A percentile compares a stretch with the other conserved stretches of the same genome.
Evolutionary conservation across 2,113 vertebrate species (phyloP).

Genomic region (Beaufortia kweichowensis): DNA sequence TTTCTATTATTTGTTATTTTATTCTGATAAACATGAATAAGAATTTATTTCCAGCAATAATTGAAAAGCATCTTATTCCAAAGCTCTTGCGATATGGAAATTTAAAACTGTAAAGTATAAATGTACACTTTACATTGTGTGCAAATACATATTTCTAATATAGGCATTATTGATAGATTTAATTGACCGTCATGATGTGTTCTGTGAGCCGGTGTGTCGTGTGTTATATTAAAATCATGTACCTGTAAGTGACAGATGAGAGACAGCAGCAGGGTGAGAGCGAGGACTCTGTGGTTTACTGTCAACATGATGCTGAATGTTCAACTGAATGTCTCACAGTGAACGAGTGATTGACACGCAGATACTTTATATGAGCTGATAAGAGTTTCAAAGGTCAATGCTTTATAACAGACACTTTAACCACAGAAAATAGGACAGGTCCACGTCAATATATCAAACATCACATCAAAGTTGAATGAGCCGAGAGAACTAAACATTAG

Average conservation of each 20-base stretch:
- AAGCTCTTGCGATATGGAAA: too few relatives aligned
- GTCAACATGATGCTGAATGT: conserved; percentile 59
- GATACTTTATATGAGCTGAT: conserved; percentile 64
- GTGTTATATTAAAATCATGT: conserved; percentile 35
- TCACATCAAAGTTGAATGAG: not conserved
- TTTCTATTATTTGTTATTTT: too few relatives aligned
- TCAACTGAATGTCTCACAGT: not conserved
- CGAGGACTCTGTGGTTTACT: conserved; percentile 54
- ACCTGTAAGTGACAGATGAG: conserved; percentile 67
- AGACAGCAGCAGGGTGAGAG: conserved; percentile 56
- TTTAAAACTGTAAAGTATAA: too few relatives aligned
- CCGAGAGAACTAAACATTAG: not conserved
- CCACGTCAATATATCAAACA: conserved; percentile 58
- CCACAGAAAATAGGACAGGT: conserved; percentile 59
- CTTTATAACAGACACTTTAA: conserved; percentile 53
- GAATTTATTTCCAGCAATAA: too few relatives aligned
- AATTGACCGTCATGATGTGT: too few relatives aligned
- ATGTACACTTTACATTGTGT: too few relatives aligned
- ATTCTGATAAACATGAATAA: too few relatives aligned
- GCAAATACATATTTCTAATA: too few relatives aligned
- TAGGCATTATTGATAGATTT: too few relatives aligned
- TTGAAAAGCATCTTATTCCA: too few relatives aligned
- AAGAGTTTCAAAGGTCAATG: conserved; percentile 48
- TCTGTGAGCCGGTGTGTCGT: too few relatives aligned
- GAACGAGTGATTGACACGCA: not conserved